Evolutionary conservation across 2,888 invertebrate genomes (phyloP), one percentile per base, ranked within the genome.

Genomic region (Bibio marci): DNA sequence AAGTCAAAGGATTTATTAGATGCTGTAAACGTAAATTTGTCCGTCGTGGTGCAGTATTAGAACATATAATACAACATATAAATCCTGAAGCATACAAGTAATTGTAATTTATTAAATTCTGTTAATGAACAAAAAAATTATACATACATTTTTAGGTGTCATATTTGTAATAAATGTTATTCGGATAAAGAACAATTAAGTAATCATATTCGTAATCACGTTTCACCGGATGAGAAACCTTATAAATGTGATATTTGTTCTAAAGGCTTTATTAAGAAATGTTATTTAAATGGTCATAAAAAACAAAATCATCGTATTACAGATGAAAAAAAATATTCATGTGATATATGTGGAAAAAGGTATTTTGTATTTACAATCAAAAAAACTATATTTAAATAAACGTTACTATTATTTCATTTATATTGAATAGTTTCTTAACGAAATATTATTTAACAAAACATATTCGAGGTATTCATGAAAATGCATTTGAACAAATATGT

Each of bases 81-180:
- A 53, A 61, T 49, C 60, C 60, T 3, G 57, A 59, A 41, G 54
- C 55, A 42, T 61, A 57, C 37, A 60, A 57, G 61, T 60, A 59
- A 22, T 4, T 22, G 8, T 22, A 8, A 6, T 6, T 22, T 22
- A 6, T 22, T 8, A 22, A n/a, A n/a, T n/a, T n/a, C n/a, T n/a
- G n/a, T n/a, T n/a, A n/a, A n/a, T n/a, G n/a, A n/a, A n/a, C n/a
- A n/a, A n/a, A n/a, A n/a, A n/a, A n/a, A n/a, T n/a, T n/a, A n/a
- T n/a, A n/a, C n/a, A n/a, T n/a, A n/a, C n/a, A n/a, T 22, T 22
- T 22, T 22, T 22, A 22, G 22, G 8, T 22, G 22, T 22, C 4
- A 4, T 6, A 8, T 22, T 22, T 22, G 22, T 22, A 4, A 22
- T 6, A 22, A 22, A 22, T 4, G 4, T 8, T 22, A 22, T 41